Evolutionary conservation across 64 coral and sea anemone genomes (phyloP).

Genomic region (Pachyseris speciosa): DNA sequence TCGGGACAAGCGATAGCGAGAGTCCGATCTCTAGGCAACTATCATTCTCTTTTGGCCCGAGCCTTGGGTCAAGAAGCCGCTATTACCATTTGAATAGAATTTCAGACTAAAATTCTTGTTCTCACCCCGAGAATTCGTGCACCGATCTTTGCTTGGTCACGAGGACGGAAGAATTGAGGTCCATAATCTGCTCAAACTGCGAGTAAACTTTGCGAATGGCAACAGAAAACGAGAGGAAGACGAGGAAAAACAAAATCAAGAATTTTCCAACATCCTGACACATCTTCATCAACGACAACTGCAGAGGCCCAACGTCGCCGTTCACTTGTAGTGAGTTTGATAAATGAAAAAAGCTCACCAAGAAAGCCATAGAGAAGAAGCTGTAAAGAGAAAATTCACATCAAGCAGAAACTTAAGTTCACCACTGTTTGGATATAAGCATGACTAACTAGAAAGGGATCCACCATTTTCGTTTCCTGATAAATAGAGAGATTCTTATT

Average conservation of each 20-base stretch:
- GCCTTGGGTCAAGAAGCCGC: too few relatives aligned
- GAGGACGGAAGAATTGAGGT: not conserved
- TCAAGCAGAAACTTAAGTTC: too few relatives aligned
- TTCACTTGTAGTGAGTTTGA: slow-evolving; percentile 61
- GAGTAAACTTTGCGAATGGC: slow-evolving; percentile 50
- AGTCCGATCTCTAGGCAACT: too few relatives aligned
- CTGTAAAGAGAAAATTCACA: not conserved
- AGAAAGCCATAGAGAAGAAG: slow-evolving; percentile 26
- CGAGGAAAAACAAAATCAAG: slow-evolving; percentile 12
- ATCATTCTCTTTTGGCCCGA: too few relatives aligned
- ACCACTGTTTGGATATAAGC: too few relatives aligned
- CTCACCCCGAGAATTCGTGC: slow-evolving; percentile 51
- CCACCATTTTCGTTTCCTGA: too few relatives aligned
- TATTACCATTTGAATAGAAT: too few relatives aligned
- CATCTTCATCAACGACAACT: slow-evolving; percentile 47
- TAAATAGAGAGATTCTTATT: too few relatives aligned
- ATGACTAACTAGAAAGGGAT: too few relatives aligned
- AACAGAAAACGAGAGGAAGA: slow-evolving; percentile 22
- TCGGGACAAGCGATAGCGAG: too few relatives aligned
- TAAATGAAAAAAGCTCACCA: slow-evolving; percentile 45
- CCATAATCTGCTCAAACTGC: slow-evolving; percentile 10
- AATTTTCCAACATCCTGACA: slow-evolving; percentile 43
- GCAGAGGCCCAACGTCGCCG: slow-evolving; percentile 38
- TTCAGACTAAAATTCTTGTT: not conserved
- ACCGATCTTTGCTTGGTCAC: not conserved